Conservation (phyloP, 2,888 invertebrate genomes). For the Campaea margaritaria region DNA sequence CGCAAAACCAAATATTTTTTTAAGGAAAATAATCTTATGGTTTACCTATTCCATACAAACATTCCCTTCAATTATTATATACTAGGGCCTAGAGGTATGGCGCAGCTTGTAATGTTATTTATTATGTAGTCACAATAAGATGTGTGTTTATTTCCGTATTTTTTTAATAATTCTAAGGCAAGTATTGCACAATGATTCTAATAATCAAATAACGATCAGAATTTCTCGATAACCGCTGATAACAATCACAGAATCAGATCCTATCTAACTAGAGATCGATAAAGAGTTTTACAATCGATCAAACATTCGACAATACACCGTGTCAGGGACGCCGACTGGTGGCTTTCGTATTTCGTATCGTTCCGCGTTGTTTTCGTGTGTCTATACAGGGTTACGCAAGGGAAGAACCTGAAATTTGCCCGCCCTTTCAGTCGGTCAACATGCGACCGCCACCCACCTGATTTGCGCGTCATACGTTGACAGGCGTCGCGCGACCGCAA, state of each 20-base stretch:
- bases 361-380: conserved; percentile 66
- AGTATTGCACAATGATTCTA: conserved; percentile 8
- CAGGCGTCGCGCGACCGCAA: conserved; percentile 40
- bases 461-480: conserved; percentile 47
- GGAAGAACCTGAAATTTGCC: conserved; percentile 56
- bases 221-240: conserved; percentile 10
- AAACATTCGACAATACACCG: conserved; percentile 42
- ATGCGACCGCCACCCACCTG: conserved; percentile 54
- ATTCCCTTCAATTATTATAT: too few species aligned
- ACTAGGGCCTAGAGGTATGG: too few species aligned
- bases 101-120: too few species aligned
- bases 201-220: conserved; percentile 11
- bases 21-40: too few species aligned
- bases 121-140: not conserved
- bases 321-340: conserved; percentile 45
- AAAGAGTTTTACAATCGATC: conserved; percentile 43
- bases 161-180: not conserved
- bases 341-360: conserved; percentile 38
- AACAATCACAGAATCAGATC: conserved; percentile 23
- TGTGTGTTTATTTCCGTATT: not conserved
- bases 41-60: too few species aligned
- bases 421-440: conserved; percentile 57
- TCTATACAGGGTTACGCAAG: conserved; percentile 63
- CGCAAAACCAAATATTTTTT: too few species aligned
- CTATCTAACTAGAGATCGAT: conserved; percentile 18